Evolutionary conservation across 2,888 invertebrate species (phyloP).

Genomic region (Zootermopsis nevadensis): DNA sequence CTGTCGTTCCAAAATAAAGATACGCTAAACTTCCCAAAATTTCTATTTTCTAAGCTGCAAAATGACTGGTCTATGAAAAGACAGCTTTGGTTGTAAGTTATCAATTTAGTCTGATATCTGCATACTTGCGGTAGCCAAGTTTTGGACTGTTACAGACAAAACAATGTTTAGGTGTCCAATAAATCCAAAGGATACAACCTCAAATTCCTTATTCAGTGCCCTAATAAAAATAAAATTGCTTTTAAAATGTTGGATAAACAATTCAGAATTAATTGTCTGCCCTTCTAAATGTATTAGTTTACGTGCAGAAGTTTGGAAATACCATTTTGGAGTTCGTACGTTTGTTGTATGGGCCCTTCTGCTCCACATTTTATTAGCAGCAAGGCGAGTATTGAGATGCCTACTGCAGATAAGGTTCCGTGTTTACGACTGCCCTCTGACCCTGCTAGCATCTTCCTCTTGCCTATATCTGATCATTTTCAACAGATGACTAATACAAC

Average conservation of each 20-base stretch:
- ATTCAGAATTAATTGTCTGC: background rate
- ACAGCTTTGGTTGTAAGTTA: too few relatives aligned
- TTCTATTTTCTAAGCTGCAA: too few relatives aligned
- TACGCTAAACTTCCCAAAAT: too few relatives aligned
- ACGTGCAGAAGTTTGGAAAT: background rate
- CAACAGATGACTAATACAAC: background rate
- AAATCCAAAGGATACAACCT: background rate
- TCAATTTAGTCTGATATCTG: too few relatives aligned
- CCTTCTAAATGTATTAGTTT: background rate
- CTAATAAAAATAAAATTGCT: background rate
- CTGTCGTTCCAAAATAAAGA: too few relatives aligned
- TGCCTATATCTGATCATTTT: background rate
- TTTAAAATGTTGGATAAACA: background rate
- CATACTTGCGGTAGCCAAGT: too few relatives aligned
- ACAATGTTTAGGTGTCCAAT: background rate
- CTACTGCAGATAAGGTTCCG: background rate
- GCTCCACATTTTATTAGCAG: background rate
- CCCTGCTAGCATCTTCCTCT: background rate
- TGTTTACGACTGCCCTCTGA: background rate
- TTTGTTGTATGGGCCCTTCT: background rate
- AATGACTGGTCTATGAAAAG: too few relatives aligned
- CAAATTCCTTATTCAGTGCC: background rate
- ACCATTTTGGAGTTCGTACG: background rate
- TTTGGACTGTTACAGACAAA: background rate
- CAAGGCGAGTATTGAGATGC: background rate